Base-by-base conservation (phyloP, 2,888 invertebrate genomes). In the Eledona agricola region DNA sequence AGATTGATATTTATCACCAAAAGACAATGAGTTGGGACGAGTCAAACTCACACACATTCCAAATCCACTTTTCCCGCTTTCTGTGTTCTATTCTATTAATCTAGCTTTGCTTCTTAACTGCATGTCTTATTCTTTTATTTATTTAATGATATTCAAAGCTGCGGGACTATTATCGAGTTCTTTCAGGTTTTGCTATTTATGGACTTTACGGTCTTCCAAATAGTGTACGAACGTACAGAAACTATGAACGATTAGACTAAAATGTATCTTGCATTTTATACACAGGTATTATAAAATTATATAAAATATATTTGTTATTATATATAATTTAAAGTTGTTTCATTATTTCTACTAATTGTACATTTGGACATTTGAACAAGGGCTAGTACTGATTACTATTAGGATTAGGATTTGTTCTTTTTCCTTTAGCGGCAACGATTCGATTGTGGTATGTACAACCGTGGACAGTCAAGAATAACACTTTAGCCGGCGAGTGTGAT, bases 141-240 rank as follows among this genome's bases (percentile, higher is more conserved):
- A 29, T 4, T 13, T 13, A 29, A 29, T 35, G 34, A 35, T 49
- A 31, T 49, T 37, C 29, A 34, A 38, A n/a, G 22, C 16, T 42
- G 40, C 51, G 52, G 54, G 42, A 58, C 53, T 62, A 55, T 57
- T 57, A 50, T 55, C 50, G 42, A 58, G 58, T 67, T 62, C 55
- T 67, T 77, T 77, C 77, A 87, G 88, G 89, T 65, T 79, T 87
- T 57, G 73, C 82, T 53, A 81, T 89, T 66, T 89, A 89, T 76
- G 84, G 87, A 72, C 78, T 79, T 66, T 89, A 89, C 70, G 88
- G 89, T 63, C 81, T 89, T 61, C 80, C 79, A 59, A 75, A 77
- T 64, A 75, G 75, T 65, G 61, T 73, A 60, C 64, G 62, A 66
- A 62, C 66, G 57, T 72, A 66, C 67, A 63, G 69, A 65, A 65